Evolutionary conservation across 1,140 invertebrate species (phyloP), one percentile per base, ranked within the genome.

Genomic region (Metaphire vulgaris): DNA sequence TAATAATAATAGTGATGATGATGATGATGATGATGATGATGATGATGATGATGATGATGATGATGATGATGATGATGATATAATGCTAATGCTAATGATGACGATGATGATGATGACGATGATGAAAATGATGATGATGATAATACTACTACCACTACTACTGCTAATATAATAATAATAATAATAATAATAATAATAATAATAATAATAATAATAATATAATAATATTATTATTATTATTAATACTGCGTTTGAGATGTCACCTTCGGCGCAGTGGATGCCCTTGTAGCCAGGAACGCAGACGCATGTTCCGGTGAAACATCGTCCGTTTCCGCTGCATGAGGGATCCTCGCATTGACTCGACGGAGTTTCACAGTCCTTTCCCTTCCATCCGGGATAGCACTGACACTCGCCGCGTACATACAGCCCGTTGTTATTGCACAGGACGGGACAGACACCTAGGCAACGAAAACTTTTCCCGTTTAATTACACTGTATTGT

Each of bases 401-500:
- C 86, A 87, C 1, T 80, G 74, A 77, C 86, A 87, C 26, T 79
- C 78, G 2, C 85, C 86, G 65, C 81, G 79, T 6, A 81, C 79
- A 76, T 83, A 85, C 32, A 81, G 79, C 1, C 86, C 86, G 75
- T 86, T 84, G 6, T 83, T 83, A 78, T 74, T 83, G 78, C 86
- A 87, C 56, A 87, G 73, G 1, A 83, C 93, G 0, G 95, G 93
- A 84, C 97, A 99, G 82, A 97, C 93, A 31, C 93, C 92, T 93
- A 81, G 34, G 87, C 84, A 86, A n/a, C n/a, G n/a, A n/a, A n/a
- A n/a, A n/a, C n/a, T n/a, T n/a, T n/a, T n/a, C n/a, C n/a, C n/a
- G n/a, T n/a, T n/a, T n/a, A n/a, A n/a, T n/a, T n/a, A n/a, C n/a
- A n/a, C n/a, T n/a, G n/a, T n/a, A n/a, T n/a, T n/a, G n/a, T n/a